Percentiles rank a stretch among this genome's conserved stretches.
These are phyloP conservation scores for Protonemura montana DNA, from an alignment of 2,888 invertebrate genomes.

Conservation along the genomic window DNA sequence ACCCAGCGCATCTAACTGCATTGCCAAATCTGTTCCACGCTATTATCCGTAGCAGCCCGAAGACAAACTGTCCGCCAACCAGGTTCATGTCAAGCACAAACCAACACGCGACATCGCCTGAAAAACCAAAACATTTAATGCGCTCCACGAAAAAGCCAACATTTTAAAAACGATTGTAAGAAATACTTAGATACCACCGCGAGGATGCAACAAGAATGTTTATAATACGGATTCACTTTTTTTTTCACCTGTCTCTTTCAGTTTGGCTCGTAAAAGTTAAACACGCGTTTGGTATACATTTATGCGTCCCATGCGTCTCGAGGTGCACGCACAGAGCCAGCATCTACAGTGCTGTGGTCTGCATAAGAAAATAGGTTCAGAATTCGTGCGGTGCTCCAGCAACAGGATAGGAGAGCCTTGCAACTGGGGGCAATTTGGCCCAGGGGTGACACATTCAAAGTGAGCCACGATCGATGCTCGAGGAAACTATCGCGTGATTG, in stretches of 20 bases:
- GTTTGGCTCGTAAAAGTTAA: neutral
- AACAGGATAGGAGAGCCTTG: neutral
- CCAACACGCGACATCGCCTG: neutral
- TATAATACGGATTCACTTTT: slow-evolving; percentile 12
- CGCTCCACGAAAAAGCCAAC: neutral
- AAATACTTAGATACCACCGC: neutral
- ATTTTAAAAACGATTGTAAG: neutral
- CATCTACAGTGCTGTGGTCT: neutral
- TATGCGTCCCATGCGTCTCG: neutral
- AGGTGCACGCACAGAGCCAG: neutral
- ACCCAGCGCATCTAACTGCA: no score
- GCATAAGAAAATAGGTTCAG: neutral
- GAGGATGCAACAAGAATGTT: neutral
- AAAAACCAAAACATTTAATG: neutral
- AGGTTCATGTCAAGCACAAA: neutral
- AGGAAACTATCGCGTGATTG: neutral
- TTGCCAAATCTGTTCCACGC: no score
- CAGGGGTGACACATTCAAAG: neutral
- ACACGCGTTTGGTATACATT: neutral
- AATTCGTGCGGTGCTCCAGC: neutral
- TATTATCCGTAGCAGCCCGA: neutral
- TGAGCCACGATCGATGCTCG: neutral
- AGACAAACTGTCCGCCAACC: neutral
- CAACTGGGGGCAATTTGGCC: neutral
- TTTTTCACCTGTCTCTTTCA: neutral